Evolutionary conservation across 1,140 invertebrate genomes (phyloP).

Genomic region (Sycophila sp.): DNA sequence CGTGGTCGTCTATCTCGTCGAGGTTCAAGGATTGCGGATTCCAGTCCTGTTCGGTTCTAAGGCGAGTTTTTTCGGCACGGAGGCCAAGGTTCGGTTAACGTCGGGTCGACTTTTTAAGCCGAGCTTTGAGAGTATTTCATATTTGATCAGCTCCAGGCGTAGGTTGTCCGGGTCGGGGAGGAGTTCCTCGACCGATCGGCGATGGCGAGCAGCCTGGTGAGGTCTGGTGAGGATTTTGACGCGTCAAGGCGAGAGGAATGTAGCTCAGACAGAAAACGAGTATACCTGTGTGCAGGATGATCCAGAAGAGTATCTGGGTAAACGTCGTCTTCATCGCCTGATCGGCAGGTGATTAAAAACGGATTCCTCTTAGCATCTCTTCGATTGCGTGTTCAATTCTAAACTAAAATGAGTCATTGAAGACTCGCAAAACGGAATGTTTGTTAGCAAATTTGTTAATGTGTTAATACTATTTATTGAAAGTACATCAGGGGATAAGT

Average conservation of each 20-base stretch:
- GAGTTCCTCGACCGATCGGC: slow-evolving; percentile 45
- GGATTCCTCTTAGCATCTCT: too few relatives aligned
- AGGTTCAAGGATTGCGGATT: slow-evolving; percentile 40
- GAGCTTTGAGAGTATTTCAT: slow-evolving; percentile 79
- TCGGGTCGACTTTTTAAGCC: slow-evolving; percentile 77
- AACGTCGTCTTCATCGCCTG: not conserved
- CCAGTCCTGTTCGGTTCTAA: slow-evolving; percentile 69
- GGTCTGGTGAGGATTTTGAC: slow-evolving; percentile 52
- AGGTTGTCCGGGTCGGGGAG: slow-evolving; percentile 67
- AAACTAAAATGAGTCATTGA: too few relatives aligned
- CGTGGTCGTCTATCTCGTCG: slow-evolving; percentile 52
- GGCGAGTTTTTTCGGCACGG: slow-evolving; percentile 72
- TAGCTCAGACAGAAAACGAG: slow-evolving; percentile 45
- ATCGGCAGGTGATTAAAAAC: too few relatives aligned
- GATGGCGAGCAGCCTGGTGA: slow-evolving; percentile 60
- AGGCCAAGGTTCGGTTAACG: slow-evolving; percentile 72
- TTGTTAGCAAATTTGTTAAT: too few relatives aligned
- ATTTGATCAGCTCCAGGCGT: slow-evolving; percentile 79
- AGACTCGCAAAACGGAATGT: too few relatives aligned
- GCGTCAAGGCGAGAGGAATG: slow-evolving; percentile 45
- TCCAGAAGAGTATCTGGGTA: not conserved
- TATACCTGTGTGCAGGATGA: slow-evolving; percentile 44
- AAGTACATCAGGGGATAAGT: too few relatives aligned
- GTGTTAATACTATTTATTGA: too few relatives aligned
- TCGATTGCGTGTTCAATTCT: too few relatives aligned